Percentiles rank a stretch among this genome's conserved stretches.
These are phyloP conservation scores for Clarias magur DNA, from an alignment of 2,113 vertebrate genomes.

Conservation along the genomic window DNA sequence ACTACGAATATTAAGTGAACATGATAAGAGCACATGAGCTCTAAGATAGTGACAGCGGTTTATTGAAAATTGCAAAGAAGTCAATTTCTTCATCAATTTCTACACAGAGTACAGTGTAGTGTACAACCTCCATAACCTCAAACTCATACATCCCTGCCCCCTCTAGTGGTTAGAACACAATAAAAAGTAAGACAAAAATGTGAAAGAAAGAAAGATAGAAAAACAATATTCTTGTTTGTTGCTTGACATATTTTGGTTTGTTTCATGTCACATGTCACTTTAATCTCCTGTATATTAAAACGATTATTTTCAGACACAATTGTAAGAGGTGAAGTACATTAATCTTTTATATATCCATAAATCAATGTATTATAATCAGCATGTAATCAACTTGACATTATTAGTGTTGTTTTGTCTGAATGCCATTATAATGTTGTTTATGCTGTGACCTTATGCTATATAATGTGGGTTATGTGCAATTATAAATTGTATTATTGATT, in stretches of 20 bases:
- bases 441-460: background rate
- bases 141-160: background rate
- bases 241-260: background rate
- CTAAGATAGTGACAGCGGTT: background rate
- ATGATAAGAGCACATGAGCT: too few relatives aligned
- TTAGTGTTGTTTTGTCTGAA: background rate
- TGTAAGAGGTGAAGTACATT: background rate
- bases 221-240: background rate
- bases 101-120: background rate
- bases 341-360: background rate
- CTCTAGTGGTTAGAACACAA: constrained; percentile 18
- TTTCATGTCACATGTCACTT: background rate
- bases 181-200: background rate
- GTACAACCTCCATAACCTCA: background rate
- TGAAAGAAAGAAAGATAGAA: background rate
- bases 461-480: too few relatives aligned
- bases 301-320: background rate
- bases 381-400: background rate
- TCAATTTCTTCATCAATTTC: background rate
- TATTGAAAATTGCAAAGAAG: background rate
- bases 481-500: background rate
- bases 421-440: background rate
- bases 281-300: background rate
- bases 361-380: background rate
- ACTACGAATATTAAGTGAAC: background rate